Evolutionary conservation across 2,797 vertebrate genomes (phyloP), one percentile per base, ranked within the genome.

Genomic region (Apogon hyalosoma): DNA sequence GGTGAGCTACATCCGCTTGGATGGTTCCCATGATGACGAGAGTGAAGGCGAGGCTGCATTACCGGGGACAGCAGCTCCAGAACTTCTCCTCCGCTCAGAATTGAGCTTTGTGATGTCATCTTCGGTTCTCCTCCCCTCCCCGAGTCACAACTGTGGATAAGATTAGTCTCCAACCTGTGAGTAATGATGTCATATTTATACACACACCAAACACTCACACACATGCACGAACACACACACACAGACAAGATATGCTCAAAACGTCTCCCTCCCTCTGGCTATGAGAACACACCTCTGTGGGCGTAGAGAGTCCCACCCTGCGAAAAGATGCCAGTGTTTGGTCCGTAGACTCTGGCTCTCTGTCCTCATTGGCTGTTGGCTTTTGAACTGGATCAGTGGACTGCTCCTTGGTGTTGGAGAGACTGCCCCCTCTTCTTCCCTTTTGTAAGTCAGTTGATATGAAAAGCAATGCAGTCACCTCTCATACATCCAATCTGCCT

Each of bases 151-250:
- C 91, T 91, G 83, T 87, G 93, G 92, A 92, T 94, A 90, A 90
- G 68, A 89, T 73, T 88, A 89, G 84, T 91, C 92, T 90, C 87
- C 89, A 86, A 90, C 86, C 89, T 90, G 93, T 95, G 93, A 94
- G 93, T 94, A 94, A 94, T 94, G 94, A 94, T 94, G 93, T 95
- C 93, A 94, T 92, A 92, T 94, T 93, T 94, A 87, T 92, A 86
- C 82, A 86, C 85, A 79, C 72, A 80, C 45, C 53, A 73, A n/a
- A 55, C 51, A 54, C 59, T 28, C 24, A 86, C 87, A 89, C 72
- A 72, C 66, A 68, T 48, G 50, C 79, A 67, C 59, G 52, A 18
- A 63, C 57, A 47, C 63, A 77, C 50, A 84, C 57, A 75, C 46
- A 73, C 58, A 71, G 50, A 61, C 49, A 69, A 49, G 70, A 81